phyloP scores from a whole-genome alignment of 53 echinoderm and acorn worm species.

The Paracentrotus lividus region DNA sequence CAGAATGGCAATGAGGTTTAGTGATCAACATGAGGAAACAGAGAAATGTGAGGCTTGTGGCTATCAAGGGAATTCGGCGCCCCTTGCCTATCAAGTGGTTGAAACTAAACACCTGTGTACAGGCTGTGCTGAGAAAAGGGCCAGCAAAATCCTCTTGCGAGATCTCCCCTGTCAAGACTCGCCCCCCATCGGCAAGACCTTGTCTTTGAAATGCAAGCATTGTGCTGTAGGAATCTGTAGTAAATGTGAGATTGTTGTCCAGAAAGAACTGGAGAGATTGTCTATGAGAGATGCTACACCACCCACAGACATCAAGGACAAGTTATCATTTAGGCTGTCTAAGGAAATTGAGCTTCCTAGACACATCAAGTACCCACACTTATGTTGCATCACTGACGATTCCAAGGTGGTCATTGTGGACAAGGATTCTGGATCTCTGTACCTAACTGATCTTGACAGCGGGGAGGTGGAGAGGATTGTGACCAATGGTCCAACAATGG shows the following conservation, averaged over 20 bases:
- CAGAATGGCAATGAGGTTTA: slow-evolving; percentile 13
- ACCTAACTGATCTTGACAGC: background rate
- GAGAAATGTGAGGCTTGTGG: slow-evolving; percentile 34
- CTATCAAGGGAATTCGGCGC: background rate
- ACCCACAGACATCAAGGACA: slow-evolving; percentile 17
- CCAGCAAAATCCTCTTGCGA: background rate
- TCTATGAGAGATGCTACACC: background rate
- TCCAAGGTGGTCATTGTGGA: background rate
- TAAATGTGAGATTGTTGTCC: background rate
- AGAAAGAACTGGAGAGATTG: slow-evolving; percentile 2
- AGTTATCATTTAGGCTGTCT: background rate
- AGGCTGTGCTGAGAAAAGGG: slow-evolving; percentile 38
- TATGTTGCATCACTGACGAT: background rate
- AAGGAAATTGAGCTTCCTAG: slow-evolving; percentile 9
- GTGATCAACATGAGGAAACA: background rate
- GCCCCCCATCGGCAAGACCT: background rate
- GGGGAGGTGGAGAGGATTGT: slow-evolving; percentile 1
- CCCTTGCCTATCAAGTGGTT: slow-evolving; percentile 38
- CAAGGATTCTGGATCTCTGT: background rate
- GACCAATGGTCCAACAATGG: background rate
- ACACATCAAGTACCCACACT: background rate
- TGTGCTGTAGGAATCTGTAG: background rate
- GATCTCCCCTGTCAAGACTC: background rate
- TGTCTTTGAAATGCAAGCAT: slow-evolving; percentile 45
- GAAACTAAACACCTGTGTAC: slow-evolving; percentile 24